These are phyloP conservation scores for Drosophila maculinotata DNA, from an alignment of 2,888 invertebrate genomes.

Conservation along the genomic window DNA sequence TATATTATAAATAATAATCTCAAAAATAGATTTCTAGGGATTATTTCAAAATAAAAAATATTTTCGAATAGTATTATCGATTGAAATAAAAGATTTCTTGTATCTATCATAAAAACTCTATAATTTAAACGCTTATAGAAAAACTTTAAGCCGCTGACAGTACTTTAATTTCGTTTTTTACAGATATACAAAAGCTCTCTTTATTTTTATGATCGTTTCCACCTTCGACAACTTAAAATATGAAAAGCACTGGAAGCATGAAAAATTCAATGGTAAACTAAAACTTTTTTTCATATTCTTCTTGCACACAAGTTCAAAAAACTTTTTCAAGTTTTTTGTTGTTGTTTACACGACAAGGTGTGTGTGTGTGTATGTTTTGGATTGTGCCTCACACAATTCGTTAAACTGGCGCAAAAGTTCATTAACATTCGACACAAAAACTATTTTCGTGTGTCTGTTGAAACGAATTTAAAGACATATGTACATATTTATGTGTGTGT, in stretches of 20 bases:
- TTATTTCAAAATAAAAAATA: background rate
- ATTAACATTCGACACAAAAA: constrained; percentile 82
- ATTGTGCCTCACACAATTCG: constrained; percentile 55
- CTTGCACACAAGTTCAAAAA: constrained; percentile 64
- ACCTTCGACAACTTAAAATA: constrained; percentile 39
- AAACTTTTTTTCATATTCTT: constrained; percentile 9
- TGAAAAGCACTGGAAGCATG: constrained; percentile 20
- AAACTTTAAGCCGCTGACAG: background rate
- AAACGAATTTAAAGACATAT: constrained; percentile 38
- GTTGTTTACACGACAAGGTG: constrained; percentile 28
- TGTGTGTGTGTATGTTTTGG: constrained; percentile 20
- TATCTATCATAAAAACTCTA: no score
- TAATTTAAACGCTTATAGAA: no score
- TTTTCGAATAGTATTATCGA: no score
- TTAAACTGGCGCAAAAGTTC: constrained; percentile 83
- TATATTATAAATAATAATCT: background rate
- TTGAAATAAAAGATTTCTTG: no score
- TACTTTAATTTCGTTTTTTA: no score
- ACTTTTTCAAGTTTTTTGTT: constrained; percentile 55
- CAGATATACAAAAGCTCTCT: background rate
- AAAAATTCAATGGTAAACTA: constrained; percentile 40
- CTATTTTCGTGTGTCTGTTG: constrained; percentile 60
- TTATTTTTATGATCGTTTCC: constrained; percentile 11
- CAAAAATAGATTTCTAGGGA: background rate
- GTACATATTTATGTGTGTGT: constrained; percentile 1